Conservation (phyloP, 2,797 vertebrate species). For the Ispidina picta region DNA sequence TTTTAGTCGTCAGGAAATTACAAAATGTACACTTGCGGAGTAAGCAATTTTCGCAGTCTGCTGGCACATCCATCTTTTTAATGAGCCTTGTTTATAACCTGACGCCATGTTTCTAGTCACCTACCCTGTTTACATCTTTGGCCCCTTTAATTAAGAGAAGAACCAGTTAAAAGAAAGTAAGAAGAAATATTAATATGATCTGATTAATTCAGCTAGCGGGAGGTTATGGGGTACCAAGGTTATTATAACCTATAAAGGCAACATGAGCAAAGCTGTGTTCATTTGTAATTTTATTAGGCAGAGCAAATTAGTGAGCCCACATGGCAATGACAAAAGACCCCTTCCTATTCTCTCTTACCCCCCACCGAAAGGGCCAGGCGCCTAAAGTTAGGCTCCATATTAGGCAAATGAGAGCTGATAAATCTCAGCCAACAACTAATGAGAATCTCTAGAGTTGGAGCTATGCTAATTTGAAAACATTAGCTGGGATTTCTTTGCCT, state of each 20-base stretch:
- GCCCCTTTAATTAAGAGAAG: constrained; percentile 90
- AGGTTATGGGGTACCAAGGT: constrained; percentile 86
- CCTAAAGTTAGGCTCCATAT: constrained; percentile 87
- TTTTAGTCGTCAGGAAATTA: constrained; percentile 86
- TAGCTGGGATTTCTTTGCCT: constrained; percentile 76
- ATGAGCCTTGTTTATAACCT: constrained; percentile 91
- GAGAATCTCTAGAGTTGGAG: constrained; percentile 82
- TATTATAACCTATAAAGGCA: constrained; percentile 88
- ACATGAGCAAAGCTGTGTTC: constrained; percentile 83
- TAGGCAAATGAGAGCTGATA: constrained; percentile 92
- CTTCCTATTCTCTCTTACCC: constrained; percentile 82
- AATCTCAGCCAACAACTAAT: constrained; percentile 89
- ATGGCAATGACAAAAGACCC: constrained; percentile 84
- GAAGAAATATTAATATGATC: constrained; percentile 88
- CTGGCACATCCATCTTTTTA: constrained; percentile 88
- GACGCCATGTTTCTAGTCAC: constrained; percentile 82
- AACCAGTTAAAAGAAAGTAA: constrained; percentile 87
- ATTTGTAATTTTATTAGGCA: constrained; percentile 88
- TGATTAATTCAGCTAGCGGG: constrained; percentile 88
- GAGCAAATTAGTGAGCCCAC: constrained; percentile 84
- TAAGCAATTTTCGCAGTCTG: constrained; percentile 86
- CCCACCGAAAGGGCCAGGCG: constrained; percentile 84
- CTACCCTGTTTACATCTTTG: constrained; percentile 88
- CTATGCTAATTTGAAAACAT: constrained; percentile 90
- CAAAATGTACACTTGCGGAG: constrained; percentile 84